Percentiles rank a stretch among this genome's conserved stretches.
These are phyloP conservation scores for Perizoma flavofasciatum DNA, from an alignment of 2,888 invertebrate species.

Conservation along the genomic window DNA sequence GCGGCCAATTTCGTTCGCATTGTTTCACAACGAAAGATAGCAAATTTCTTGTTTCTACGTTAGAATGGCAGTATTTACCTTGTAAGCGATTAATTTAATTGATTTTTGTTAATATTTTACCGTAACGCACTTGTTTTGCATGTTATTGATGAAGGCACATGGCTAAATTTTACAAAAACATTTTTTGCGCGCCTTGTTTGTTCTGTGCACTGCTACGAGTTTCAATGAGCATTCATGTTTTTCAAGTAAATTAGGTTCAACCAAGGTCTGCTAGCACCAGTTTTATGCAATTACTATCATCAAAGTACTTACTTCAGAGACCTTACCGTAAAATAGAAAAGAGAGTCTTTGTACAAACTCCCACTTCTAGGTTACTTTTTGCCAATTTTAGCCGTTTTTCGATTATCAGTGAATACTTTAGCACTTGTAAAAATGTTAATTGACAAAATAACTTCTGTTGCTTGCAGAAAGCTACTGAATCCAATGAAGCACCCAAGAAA, in stretches of 20 bases:
- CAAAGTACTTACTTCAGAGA: not conserved
- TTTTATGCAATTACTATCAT: not conserved
- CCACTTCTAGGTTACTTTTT: constrained; percentile 21
- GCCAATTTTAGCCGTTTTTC: not conserved
- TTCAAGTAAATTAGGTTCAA: not conserved
- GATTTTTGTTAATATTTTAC: not conserved
- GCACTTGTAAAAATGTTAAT: not conserved
- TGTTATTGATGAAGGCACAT: constrained; percentile 8
- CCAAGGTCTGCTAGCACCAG: not conserved
- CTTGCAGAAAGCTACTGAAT: constrained; percentile 71
- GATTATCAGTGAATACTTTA: not conserved
- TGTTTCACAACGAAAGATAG: constrained; percentile 50
- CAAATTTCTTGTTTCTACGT: constrained; percentile 1
- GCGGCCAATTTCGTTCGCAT: constrained; percentile 54
- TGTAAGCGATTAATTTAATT: not conserved
- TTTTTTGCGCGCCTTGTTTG: not conserved
- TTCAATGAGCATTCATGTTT: not conserved
- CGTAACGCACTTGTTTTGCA: not conserved
- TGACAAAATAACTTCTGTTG: constrained; percentile 2
- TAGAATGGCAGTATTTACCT: not conserved
- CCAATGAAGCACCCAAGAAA: constrained; percentile 67
- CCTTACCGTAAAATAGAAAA: not conserved
- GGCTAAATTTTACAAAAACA: constrained; percentile 5
- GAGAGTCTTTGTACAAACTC: not conserved
- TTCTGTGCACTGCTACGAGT: constrained; percentile 1